Evolutionary conservation across 2,113 vertebrate species (phyloP).

Genomic region (Amphilophus citrinellus): DNA sequence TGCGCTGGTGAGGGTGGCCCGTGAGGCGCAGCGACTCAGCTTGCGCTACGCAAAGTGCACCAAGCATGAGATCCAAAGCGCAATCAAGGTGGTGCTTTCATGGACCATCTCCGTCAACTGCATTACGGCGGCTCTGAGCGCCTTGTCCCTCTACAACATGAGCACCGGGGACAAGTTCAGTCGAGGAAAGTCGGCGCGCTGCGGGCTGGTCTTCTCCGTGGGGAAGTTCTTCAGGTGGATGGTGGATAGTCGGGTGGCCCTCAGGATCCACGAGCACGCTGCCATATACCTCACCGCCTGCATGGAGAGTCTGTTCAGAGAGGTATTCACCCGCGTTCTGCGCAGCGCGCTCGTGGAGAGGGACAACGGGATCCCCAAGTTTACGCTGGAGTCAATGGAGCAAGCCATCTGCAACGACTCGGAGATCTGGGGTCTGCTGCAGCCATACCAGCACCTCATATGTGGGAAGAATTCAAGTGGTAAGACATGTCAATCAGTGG

Average conservation of each 20-base stretch:
- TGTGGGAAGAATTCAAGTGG: conserved; percentile 86
- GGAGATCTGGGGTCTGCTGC: conserved; percentile 85
- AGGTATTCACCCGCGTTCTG: conserved; percentile 77
- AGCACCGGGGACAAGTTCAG: conserved; percentile 81
- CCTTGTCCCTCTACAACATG: conserved; percentile 85
- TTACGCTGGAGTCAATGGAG: conserved; percentile 82
- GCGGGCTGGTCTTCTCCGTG: conserved; percentile 83
- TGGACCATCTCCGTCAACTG: conserved; percentile 85
- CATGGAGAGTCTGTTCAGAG: conserved; percentile 82
- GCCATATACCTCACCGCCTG: conserved; percentile 85
- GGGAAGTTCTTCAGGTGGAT: conserved; percentile 87
- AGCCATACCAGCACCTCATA: conserved; percentile 85
- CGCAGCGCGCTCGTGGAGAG: conserved; percentile 79
- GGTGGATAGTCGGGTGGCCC: conserved; percentile 84
- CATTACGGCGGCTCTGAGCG: conserved; percentile 81
- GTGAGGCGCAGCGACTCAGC: conserved; percentile 84
- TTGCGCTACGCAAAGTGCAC: conserved; percentile 84
- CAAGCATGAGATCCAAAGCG: conserved; percentile 83
- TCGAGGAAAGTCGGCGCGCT: conserved; percentile 81
- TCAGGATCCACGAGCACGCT: conserved; percentile 84
- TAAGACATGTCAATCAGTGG: conserved; percentile 57
- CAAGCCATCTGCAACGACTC: conserved; percentile 81
- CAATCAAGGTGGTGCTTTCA: conserved; percentile 83
- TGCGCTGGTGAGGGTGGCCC: conserved; percentile 80
- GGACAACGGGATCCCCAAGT: conserved; percentile 79